A percentile compares a stretch with the other conserved stretches of the same genome.
Evolutionary conservation across 2,888 invertebrate species (phyloP).

Genomic region (Harmothoe impar): DNA sequence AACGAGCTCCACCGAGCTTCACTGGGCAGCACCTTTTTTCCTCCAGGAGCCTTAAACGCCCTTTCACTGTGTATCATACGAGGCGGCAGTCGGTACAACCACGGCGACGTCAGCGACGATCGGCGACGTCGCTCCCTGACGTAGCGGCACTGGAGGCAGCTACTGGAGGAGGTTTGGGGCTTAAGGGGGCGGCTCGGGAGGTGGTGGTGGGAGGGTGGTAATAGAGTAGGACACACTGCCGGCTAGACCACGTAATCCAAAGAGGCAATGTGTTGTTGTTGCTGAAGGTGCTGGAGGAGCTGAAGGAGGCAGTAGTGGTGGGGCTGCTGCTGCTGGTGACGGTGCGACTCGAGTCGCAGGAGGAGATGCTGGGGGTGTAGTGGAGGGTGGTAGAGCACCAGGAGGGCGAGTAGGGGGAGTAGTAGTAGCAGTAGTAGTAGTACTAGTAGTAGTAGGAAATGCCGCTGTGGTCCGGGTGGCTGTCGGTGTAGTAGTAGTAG

Average conservation of each 20-base stretch:
- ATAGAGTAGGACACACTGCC: constrained; percentile 48
- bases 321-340: background rate
- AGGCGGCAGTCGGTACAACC: background rate
- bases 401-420: background rate
- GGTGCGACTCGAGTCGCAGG: background rate
- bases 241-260: constrained; percentile 49
- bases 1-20: too few species aligned
- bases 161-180: background rate
- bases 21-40: too few species aligned
- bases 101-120: background rate
- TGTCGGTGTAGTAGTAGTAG: background rate
- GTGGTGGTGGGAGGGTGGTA: constrained; percentile 38
- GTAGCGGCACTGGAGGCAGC: background rate
- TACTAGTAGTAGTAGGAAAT: background rate
- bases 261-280: background rate
- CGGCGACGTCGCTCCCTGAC: background rate
- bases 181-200: constrained; percentile 16
- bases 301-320: background rate
- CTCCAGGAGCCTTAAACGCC: too few species aligned
- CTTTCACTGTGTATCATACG: too few species aligned
- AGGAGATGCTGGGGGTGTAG: background rate
- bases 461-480: background rate
- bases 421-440: constrained; percentile 17
- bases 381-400: background rate
- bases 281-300: background rate